Evolutionary conservation across 2,888 invertebrate species (phyloP), one percentile per base, ranked within the genome.

Genomic region (Cylloceria caligata): DNA sequence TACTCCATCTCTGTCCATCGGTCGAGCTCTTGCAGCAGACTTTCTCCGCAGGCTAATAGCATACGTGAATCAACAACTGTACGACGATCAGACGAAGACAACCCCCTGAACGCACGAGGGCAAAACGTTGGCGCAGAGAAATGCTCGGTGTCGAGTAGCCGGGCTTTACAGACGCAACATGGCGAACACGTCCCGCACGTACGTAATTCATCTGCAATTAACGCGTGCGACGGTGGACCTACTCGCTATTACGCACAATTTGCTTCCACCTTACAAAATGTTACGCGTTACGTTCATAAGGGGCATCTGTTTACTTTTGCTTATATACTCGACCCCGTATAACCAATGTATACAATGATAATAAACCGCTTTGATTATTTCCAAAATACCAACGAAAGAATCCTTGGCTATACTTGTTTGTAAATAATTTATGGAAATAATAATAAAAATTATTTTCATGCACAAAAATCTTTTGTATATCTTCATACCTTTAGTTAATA

Each of bases 121-220:
- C 39, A 21, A 19, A 62, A 64, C 42, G 64, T 21, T 16, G 16
- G 34, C 30, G 36, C 30, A 16, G 39, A 21, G 39, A 62, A 11
- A 36, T 11, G 27, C 27, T 69, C 71, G 42, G 55, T 42, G 45
- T 60, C 71, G 71, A 60, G 71, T 60, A 30, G 45, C 57, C 76
- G 45, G 60, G 47, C 47, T 11, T 0, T 24, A 9, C 7, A n/a
- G 0, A n/a, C 3, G n/a, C 34, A 9, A 34, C 30, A 16, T 13
- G 24, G 24, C 16, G 2, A 62, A 45, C 45, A 36, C 36, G 30
- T 6, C 55, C 47, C 45, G 30, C 45, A 49, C 42, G 34, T 55
- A 34, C 78, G 74, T 81, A 81, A 83, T 74, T 81, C 45, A 72
- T 78, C 75, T 78, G 81, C 81, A 83, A 83, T 81, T 81, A 83